Conservation (phyloP, 2,797 vertebrate genomes). For the Loris lydekkerianus region DNA sequence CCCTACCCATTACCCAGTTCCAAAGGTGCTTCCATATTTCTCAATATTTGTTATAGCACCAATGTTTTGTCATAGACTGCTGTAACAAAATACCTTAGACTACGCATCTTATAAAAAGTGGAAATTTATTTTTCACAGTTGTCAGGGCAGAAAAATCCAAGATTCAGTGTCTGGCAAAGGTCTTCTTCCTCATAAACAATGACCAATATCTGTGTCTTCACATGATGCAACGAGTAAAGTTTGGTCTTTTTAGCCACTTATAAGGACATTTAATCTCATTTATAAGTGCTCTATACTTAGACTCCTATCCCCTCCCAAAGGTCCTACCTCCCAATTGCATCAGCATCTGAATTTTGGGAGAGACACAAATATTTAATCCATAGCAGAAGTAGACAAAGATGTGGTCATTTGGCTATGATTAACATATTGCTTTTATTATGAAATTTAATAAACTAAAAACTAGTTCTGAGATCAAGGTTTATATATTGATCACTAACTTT, state of each 20-base stretch:
- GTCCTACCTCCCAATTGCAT: background rate
- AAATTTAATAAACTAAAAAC: conserved; percentile 49
- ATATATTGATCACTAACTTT: conserved; percentile 6
- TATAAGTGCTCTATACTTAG: background rate
- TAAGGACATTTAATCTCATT: background rate
- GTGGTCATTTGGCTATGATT: background rate
- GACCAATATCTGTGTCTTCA: background rate
- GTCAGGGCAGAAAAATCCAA: background rate
- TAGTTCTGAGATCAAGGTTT: background rate
- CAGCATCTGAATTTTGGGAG: background rate
- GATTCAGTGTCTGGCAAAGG: background rate
- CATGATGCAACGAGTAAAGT: background rate
- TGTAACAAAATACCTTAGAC: background rate
- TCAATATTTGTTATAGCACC: background rate
- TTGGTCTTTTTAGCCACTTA: background rate
- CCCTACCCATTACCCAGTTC: background rate
- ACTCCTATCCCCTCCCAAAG: background rate
- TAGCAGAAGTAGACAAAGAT: background rate
- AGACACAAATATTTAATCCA: background rate
- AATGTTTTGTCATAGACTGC: background rate
- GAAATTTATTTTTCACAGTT: background rate
- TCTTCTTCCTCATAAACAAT: background rate
- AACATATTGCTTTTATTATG: background rate
- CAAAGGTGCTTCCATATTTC: background rate
- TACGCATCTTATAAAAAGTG: background rate